phyloP scores from a whole-genome alignment of 2,797 vertebrate genomes.

The Tauraco hartlaubi region DNA sequence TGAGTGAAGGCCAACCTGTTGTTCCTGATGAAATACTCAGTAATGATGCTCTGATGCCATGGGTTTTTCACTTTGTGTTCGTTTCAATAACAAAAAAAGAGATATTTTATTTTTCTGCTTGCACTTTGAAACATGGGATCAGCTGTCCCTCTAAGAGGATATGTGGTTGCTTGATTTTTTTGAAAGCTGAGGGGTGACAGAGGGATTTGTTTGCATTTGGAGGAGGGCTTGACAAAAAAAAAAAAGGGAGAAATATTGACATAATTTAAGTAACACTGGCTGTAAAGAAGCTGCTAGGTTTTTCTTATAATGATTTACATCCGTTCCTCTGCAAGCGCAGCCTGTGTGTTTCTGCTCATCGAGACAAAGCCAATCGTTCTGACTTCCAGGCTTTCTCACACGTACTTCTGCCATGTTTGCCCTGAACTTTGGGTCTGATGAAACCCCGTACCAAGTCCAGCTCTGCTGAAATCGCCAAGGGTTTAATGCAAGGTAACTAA shows the following conservation, averaged over 20 bases:
- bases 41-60: not conserved
- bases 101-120: not conserved
- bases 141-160: not conserved
- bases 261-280: slow-evolving; percentile 36
- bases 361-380: slow-evolving; percentile 30
- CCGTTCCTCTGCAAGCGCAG: not conserved
- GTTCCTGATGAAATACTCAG: slow-evolving; percentile 16
- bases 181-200: slow-evolving; percentile 2
- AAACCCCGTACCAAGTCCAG: not conserved
- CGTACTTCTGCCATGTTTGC: slow-evolving; percentile 19
- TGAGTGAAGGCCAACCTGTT: slow-evolving; percentile 10
- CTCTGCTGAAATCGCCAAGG: not conserved
- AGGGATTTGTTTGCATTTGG: slow-evolving; percentile 34
- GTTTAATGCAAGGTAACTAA: not conserved
- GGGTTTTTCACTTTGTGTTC: not conserved
- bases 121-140: not conserved
- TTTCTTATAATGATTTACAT: slow-evolving; percentile 39
- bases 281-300: slow-evolving; percentile 45
- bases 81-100: not conserved
- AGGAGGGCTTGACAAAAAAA: slow-evolving; percentile 12
- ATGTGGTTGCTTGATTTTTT: not conserved
- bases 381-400: not conserved
- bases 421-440: slow-evolving; percentile 12
- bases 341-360: not conserved
- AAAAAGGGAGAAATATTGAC: slow-evolving; percentile 12